A percentile compares a stretch with the other conserved stretches of the same genome.
Evolutionary conservation across 2,797 vertebrate species (phyloP).

Genomic region (Hipposideros larvatus): DNA sequence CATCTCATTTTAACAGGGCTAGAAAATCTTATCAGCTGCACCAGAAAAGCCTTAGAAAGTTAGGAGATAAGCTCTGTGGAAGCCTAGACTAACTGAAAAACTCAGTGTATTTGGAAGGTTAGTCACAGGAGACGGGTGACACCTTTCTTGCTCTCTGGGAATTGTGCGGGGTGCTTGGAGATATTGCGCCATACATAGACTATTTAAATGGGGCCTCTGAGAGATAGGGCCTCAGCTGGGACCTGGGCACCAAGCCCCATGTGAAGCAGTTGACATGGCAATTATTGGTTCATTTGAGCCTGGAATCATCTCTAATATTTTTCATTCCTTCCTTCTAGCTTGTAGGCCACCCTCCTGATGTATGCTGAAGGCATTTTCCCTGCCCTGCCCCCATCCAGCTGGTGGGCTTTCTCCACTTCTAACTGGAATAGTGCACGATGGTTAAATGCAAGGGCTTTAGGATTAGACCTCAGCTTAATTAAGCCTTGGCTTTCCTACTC

Average conservation of each 20-base stretch:
- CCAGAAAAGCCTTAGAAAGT: conserved; percentile 70
- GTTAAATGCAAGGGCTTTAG: neutral
- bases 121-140: neutral
- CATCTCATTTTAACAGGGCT: conserved; percentile 74
- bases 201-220: neutral
- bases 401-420: neutral
- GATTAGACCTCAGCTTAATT: neutral
- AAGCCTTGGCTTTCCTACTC: neutral
- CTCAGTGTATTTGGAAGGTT: neutral
- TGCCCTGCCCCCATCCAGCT: neutral
- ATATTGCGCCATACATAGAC: neutral
- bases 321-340: neutral
- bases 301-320: neutral
- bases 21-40: conserved; percentile 70
- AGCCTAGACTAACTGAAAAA: conserved; percentile 48
- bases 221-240: neutral
- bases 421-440: neutral
- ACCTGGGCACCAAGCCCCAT: neutral
- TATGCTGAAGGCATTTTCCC: neutral
- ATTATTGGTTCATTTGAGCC: neutral
- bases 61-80: conserved; percentile 64
- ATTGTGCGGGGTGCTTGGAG: neutral
- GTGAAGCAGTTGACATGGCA: neutral
- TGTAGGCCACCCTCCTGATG: neutral
- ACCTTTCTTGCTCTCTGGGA: conserved; percentile 24